These are phyloP conservation scores for Macaria notata DNA, from an alignment of 2,888 invertebrate genomes.

Conservation along the genomic window DNA sequence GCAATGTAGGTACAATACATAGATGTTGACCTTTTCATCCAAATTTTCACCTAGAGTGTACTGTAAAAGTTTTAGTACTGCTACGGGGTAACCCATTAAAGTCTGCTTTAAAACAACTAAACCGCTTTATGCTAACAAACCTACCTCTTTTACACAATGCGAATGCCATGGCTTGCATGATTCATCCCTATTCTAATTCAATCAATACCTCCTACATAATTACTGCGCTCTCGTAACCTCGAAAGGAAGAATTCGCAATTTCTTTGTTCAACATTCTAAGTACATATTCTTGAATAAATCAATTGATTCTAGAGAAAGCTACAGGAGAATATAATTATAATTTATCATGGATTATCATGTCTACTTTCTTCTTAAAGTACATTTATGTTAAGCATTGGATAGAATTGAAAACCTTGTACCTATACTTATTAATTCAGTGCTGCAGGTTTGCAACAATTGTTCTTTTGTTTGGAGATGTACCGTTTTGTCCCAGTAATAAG, in stretches of 20 bases:
- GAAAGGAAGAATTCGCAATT: constrained; percentile 30
- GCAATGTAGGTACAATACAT: too few species aligned
- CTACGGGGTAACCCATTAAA: too few species aligned
- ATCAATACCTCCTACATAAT: constrained; percentile 18
- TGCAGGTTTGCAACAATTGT: constrained; percentile 46
- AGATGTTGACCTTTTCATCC: too few species aligned
- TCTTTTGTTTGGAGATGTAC: constrained; percentile 52
- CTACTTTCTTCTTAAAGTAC: constrained; percentile 11
- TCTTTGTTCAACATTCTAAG: constrained; percentile 13
- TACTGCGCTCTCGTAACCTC: constrained; percentile 61
- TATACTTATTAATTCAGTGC: not conserved
- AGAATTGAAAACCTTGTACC: constrained; percentile 33
- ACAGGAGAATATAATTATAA: not conserved
- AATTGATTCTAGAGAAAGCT: constrained; percentile 10
- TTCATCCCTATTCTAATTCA: constrained; percentile 53
- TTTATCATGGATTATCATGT: constrained; percentile 18
- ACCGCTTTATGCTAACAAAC: too few species aligned
- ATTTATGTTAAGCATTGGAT: not conserved
- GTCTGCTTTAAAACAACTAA: too few species aligned
- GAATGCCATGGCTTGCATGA: constrained; percentile 39
- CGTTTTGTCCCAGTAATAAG: constrained; percentile 40
- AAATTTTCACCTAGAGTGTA: too few species aligned
- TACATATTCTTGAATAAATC: not conserved
- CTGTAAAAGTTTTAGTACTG: too few species aligned
- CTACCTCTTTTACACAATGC: constrained; percentile 19